Conservation (phyloP, 2,797 vertebrate genomes). For the Poecilia gillii region DNA sequence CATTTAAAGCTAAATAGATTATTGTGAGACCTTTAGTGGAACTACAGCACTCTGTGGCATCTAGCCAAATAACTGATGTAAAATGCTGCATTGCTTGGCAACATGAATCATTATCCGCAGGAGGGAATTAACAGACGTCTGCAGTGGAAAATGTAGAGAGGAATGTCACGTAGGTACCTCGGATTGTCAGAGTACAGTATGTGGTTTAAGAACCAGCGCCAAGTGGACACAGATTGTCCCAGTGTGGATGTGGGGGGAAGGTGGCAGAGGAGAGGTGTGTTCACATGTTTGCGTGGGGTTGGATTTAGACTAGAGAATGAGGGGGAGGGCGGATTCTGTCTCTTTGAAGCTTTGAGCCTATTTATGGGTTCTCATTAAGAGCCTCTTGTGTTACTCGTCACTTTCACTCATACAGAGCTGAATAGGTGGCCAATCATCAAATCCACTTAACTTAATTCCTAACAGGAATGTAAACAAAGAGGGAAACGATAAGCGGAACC, state of each 20-base stretch:
- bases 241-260: constrained; percentile 35
- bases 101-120: constrained; percentile 56
- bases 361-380: constrained; percentile 67
- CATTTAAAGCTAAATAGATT: constrained; percentile 1
- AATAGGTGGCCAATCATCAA: constrained; percentile 64
- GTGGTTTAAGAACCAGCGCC: constrained; percentile 43
- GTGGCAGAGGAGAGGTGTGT: constrained; percentile 33
- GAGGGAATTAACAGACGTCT: constrained; percentile 64
- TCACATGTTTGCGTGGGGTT: constrained; percentile 21
- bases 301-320: constrained; percentile 26
- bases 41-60: constrained; percentile 12
- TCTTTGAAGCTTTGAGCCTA: constrained; percentile 55
- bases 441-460: constrained; percentile 51
- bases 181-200: constrained; percentile 34
- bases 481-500: constrained; percentile 45
- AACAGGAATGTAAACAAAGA: constrained; percentile 47
- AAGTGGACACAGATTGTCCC: constrained; percentile 68
- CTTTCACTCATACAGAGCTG: constrained; percentile 51
- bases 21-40: constrained; percentile 9
- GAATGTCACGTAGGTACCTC: constrained; percentile 41
- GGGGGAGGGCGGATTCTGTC: constrained; percentile 52
- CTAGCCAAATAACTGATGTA: constrained; percentile 50
- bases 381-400: constrained; percentile 64
- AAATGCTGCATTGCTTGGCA: constrained; percentile 71
- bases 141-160: constrained; percentile 43